Conservation (phyloP, 2,888 invertebrate genomes). For the Ophion slaviceki region DNA sequence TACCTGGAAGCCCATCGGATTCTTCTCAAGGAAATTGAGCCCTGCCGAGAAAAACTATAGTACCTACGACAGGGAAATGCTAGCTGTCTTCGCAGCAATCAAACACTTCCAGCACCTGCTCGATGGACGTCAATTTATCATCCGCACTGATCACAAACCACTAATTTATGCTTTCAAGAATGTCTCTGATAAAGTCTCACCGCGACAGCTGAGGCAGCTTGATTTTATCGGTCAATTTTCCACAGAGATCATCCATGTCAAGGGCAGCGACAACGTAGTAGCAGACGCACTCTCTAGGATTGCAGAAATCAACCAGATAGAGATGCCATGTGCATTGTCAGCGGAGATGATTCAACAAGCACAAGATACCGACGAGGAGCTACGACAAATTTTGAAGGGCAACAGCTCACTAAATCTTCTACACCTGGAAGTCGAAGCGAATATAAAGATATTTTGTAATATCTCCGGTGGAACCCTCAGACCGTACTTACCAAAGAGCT, state of each 20-base stretch:
- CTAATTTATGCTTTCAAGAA: constrained; percentile 1
- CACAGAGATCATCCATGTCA: constrained; percentile 10
- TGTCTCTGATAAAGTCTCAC: constrained; percentile 13
- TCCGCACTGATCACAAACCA: constrained; percentile 9
- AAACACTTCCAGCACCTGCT: constrained; percentile 39
- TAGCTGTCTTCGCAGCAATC: constrained; percentile 31
- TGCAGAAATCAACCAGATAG: background rate
- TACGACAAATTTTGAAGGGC: background rate
- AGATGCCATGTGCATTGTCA: constrained; percentile 12
- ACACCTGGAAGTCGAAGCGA: background rate
- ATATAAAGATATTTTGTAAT: background rate
- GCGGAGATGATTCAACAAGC: background rate
- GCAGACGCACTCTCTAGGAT: constrained; percentile 15
- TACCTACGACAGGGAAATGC: constrained; percentile 36
- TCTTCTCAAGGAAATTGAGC: background rate
- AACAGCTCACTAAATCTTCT: background rate
- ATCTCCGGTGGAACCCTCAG: background rate
- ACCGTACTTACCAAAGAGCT: constrained; percentile 66
- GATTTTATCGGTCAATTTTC: constrained; percentile 25
- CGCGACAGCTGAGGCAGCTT: constrained; percentile 13
- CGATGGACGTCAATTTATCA: background rate
- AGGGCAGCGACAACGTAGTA: background rate
- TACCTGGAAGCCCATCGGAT: constrained; percentile 2
- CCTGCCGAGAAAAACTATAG: constrained; percentile 22
- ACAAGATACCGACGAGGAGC: background rate